phyloP scores from a whole-genome alignment of 2,113 vertebrate genomes.

The Oceanodroma tethys region DNA sequence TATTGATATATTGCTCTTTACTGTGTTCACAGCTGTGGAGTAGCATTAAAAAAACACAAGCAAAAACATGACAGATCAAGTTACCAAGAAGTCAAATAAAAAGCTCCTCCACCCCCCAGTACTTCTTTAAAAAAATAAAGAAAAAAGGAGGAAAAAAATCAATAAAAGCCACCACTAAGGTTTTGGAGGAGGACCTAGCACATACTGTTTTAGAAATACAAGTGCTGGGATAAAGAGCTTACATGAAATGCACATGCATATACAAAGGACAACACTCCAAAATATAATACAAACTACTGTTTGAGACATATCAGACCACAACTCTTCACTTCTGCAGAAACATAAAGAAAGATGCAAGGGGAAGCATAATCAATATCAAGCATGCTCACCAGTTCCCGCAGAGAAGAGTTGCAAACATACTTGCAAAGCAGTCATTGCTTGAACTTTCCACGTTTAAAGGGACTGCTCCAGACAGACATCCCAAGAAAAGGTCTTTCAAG shows the following conservation, averaged over 20 bases:
- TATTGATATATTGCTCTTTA: background rate
- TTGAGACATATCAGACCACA: background rate
- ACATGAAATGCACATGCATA: accelerated
- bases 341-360: background rate
- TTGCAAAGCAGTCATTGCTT: background rate
- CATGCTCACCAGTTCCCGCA: background rate
- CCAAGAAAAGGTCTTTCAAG: background rate
- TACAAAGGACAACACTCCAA: background rate
- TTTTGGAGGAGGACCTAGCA: background rate
- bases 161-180: background rate
- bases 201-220: background rate
- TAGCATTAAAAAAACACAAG: background rate
- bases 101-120: background rate
- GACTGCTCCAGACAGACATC: background rate
- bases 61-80: background rate
- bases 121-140: background rate
- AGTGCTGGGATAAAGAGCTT: background rate
- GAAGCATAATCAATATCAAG: background rate
- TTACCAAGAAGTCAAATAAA: background rate
- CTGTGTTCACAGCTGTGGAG: background rate
- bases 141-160: too few relatives aligned
- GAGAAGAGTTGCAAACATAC: background rate
- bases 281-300: background rate
- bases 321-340: background rate
- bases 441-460: background rate